Evolutionary conservation across 2,113 vertebrate genomes (phyloP), one percentile per base, ranked within the genome.

Genomic region (Procavia capensis): DNA sequence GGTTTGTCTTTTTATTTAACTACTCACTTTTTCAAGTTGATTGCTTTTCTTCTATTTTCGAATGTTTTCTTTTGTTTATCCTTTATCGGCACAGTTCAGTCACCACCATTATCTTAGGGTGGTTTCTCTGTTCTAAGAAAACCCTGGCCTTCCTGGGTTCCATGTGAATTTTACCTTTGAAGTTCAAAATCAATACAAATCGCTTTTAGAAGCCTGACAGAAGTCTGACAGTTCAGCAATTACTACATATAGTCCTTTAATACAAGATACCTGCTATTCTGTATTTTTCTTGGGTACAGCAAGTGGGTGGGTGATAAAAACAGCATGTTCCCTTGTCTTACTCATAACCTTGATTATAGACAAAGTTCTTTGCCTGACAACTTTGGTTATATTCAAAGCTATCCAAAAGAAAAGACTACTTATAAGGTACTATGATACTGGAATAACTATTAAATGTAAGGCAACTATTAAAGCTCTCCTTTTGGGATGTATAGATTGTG

Each of bases 231-330:
- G 47, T 87, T 97, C 72, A 96, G 79, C 93, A 81, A 93, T 93
- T 96, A 90, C 96, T 93, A 88, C 13, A 95, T 96, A 94, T 76
- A 97, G 92, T 68, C 75, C 74, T 95, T 95, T 86, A 88, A 72
- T 90, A 76, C 50, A 93, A 97, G 93, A 93, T 97, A 88, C 96
- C 95, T 93, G 94, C 97, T 97, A 1, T 96, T 96, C 91, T 92
- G 86, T 85, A 29, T 95, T 97, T 98, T 97, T 98, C 89, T 94
- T 93, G 63, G 88, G 76, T 92, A 97, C 63, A 88, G 31, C 79
- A 79, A 95, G 95, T 97, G 91, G 96, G 95, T 93, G 97, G 96
- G 91, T 97, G 96, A 96, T 96, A 93, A 97, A 97, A 97, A 95
- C 96, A 90, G 93, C 14, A 3, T 88, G 91, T 98, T 97, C 96